Base-by-base conservation (phyloP, 1,140 invertebrate genomes). In the Atopsyche davidsoni region DNA sequence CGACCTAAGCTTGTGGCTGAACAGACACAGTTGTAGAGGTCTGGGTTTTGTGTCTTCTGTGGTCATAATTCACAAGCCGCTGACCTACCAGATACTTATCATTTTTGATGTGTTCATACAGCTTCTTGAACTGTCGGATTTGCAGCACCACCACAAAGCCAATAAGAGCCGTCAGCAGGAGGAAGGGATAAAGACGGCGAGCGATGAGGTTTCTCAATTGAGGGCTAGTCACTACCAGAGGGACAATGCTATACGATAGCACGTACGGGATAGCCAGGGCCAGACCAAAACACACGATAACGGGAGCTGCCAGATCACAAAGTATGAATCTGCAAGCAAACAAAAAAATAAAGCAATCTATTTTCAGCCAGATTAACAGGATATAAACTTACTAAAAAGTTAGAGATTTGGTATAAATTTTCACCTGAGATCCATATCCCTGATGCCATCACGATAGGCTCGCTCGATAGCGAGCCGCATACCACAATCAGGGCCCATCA, bases 31-130 rank as follows among this genome's bases (percentile, higher is more conserved):
- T 46, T 25, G n/a, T 24, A 14, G 16, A 48, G 41, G 55, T 32
- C 32, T 62, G 58, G 24, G 72, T 69, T 55, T 78, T 76, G 60
- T 80, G 80, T 53, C 80, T 79, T 46, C 83, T 75, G 66, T 87
- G 85, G 64, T 97, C 90, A 67, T 97, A 98, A 72, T 98, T 98
- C 0, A 98, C 92, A 44, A 98, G 78, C 46, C 92, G 79, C 62
- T 92, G 87, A 0, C 95, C 94, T 2, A 98, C 93, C 18, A 98
- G 78, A 74, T 97, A 98, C 75, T 98, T 98, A 66, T 99, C 96
- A 75, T 99, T 98, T 70, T 96, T 96, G 64, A 99, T 99, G 69
- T 97, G 95, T 65, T 98, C 91, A 65, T 98, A 98, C 0, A 99
- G 75, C 61, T 92, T 87, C 60, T 81, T 84, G 67, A 98, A 94